phyloP scores from a whole-genome alignment of 2,797 vertebrate species.

The Schizothorax lantsangensis region DNA sequence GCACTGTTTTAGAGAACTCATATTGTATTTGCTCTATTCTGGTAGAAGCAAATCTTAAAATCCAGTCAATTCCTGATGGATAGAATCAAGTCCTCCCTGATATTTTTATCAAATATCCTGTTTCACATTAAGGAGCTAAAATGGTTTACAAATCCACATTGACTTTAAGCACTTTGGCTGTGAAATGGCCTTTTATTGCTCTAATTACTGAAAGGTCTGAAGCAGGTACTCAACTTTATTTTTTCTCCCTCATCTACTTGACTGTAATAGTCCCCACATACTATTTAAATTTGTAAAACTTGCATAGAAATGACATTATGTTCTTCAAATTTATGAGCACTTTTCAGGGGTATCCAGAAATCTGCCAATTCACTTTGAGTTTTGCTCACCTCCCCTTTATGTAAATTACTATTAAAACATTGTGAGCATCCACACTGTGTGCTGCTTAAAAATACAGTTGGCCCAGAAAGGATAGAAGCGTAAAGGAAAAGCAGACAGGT shows the following conservation, averaged over 20 bases:
- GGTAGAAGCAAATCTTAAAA: neutral
- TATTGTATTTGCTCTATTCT: neutral
- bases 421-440: neutral
- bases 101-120: constrained; percentile 7
- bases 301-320: neutral
- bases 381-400: neutral
- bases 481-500: neutral
- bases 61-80: neutral
- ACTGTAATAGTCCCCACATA: neutral
- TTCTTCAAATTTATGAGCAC: neutral
- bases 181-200: constrained; percentile 31
- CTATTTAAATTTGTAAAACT: neutral
- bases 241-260: neutral
- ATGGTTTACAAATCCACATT: constrained; percentile 8
- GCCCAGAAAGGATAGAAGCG: neutral
- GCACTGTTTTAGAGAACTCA: neutral
- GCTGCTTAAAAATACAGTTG: neutral
- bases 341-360: neutral
- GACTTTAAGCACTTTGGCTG: constrained; percentile 25
- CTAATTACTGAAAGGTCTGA: constrained; percentile 5
- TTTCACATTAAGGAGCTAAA: neutral
- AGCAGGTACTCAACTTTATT: constrained; percentile 20
- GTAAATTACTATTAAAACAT: constrained; percentile 7
- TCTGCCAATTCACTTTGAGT: neutral
- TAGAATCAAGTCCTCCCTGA: neutral